A percentile compares a stretch with the other conserved stretches of the same genome.
These are phyloP conservation scores for Aleiodes sp. DNA, from an alignment of 1,140 invertebrate genomes.

Conservation along the genomic window DNA sequence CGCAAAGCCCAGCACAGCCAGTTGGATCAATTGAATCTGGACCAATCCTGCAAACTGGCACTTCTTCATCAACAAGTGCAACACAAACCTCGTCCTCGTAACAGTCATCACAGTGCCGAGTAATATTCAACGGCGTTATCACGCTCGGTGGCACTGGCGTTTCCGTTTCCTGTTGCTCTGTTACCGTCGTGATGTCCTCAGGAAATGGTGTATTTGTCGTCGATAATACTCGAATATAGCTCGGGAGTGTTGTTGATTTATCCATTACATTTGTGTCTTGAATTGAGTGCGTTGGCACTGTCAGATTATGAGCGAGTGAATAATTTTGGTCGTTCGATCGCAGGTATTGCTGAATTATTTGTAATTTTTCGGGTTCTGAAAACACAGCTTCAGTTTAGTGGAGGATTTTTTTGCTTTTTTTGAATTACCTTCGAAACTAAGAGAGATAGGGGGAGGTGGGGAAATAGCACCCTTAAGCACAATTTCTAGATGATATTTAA, in stretches of 20 bases:
- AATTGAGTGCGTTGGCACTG: slow-evolving; percentile 8
- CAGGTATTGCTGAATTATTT: slow-evolving; percentile 62
- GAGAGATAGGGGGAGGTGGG: too few relatives aligned
- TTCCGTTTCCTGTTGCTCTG: slow-evolving; percentile 42
- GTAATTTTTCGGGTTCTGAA: slow-evolving; percentile 61
- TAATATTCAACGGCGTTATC: slow-evolving; percentile 42
- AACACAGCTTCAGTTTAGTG: neutral
- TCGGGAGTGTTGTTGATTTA: neutral
- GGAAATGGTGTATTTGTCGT: slow-evolving; percentile 15
- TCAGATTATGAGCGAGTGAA: slow-evolving; percentile 40
- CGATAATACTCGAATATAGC: neutral
- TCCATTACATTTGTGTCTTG: neutral
- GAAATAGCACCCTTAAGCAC: too few relatives aligned
- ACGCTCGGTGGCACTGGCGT: slow-evolving; percentile 36
- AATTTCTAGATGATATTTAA: too few relatives aligned
- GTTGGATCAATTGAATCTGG: slow-evolving; percentile 73
- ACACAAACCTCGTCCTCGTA: slow-evolving; percentile 72
- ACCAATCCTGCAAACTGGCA: slow-evolving; percentile 70
- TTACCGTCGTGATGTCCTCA: neutral
- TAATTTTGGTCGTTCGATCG: slow-evolving; percentile 50
- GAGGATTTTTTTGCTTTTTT: too few relatives aligned
- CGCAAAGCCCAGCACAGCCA: slow-evolving; percentile 79
- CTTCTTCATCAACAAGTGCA: slow-evolving; percentile 69
- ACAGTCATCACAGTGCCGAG: slow-evolving; percentile 62
- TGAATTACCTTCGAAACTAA: too few relatives aligned